These are phyloP conservation scores for Argyresthia albistria DNA, from an alignment of 2,888 invertebrate genomes.

Conservation along the genomic window DNA sequence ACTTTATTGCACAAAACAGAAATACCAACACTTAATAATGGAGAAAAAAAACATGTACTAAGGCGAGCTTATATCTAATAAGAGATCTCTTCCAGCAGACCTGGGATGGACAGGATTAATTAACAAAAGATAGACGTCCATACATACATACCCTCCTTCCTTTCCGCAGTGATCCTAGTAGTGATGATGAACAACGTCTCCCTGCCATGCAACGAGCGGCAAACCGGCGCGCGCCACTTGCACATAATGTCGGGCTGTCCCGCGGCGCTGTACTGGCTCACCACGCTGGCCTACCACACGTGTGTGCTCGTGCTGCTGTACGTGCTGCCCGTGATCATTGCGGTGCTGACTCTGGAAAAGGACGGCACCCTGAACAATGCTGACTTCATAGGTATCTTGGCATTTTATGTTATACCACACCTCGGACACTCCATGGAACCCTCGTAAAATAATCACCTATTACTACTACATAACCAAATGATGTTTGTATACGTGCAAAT, in stretches of 20 bases:
- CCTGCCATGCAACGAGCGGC: constrained; percentile 76
- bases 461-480: too few species aligned
- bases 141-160: not conserved
- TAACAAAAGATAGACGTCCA: not conserved
- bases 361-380: constrained; percentile 24
- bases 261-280: constrained; percentile 74
- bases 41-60: too few species aligned
- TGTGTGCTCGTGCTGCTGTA: constrained; percentile 28
- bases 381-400: too few species aligned
- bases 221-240: constrained; percentile 74
- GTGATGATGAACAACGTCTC: constrained; percentile 63
- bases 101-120: too few species aligned
- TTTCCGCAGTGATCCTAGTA: constrained; percentile 12
- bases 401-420: too few species aligned
- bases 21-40: too few species aligned
- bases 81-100: too few species aligned
- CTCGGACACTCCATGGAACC: too few species aligned
- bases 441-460: too few species aligned
- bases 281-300: constrained; percentile 72
- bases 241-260: constrained; percentile 79
- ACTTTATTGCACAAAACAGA: too few species aligned
- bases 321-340: constrained; percentile 21
- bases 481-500: too few species aligned
- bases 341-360: constrained; percentile 19
- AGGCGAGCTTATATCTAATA: too few species aligned